phyloP scores from a whole-genome alignment of 2,113 vertebrate species.

The Pelmatolapia mariae region DNA sequence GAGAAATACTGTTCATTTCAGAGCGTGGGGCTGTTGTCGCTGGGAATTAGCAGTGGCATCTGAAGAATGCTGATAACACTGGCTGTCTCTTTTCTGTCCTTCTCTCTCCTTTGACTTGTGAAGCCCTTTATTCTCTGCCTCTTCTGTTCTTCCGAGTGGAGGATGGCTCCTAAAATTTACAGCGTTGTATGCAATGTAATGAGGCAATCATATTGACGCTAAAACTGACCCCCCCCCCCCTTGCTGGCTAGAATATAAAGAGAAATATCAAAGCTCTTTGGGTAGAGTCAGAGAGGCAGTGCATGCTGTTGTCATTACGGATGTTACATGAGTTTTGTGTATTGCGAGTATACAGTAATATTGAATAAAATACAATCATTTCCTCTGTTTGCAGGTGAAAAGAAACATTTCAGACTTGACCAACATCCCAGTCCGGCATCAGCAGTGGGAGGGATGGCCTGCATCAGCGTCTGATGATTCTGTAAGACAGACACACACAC shows the following conservation, averaged over 20 bases:
- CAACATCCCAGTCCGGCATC: slow-evolving; percentile 96
- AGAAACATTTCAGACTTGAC: slow-evolving; percentile 96
- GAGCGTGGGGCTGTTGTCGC: slow-evolving; percentile 80
- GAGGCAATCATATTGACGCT: background rate
- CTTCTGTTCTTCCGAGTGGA: background rate
- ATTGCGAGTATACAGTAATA: background rate
- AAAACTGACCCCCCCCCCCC: background rate
- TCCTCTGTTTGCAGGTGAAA: slow-evolving; percentile 80
- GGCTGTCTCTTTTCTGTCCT: slow-evolving; percentile 12
- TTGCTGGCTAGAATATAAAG: background rate
- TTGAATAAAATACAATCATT: background rate
- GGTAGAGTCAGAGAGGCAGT: background rate
- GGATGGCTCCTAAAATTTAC: background rate
- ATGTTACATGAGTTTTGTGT: background rate
- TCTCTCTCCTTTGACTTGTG: slow-evolving; percentile 9
- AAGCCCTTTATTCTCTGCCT: slow-evolving; percentile 7
- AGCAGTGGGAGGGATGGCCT: slow-evolving; percentile 97
- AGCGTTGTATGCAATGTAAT: background rate
- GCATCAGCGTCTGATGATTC: slow-evolving; percentile 87
- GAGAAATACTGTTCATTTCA: slow-evolving; percentile 98
- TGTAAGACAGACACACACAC: slow-evolving; percentile 68
- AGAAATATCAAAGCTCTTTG: background rate
- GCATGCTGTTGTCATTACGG: background rate
- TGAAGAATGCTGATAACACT: slow-evolving; percentile 78
- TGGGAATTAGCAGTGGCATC: slow-evolving; percentile 87